Percentiles rank a stretch among this genome's conserved stretches.
Conservation (phyloP, 1,140 invertebrate species). For the Scaptomyza hsui region DNA sequence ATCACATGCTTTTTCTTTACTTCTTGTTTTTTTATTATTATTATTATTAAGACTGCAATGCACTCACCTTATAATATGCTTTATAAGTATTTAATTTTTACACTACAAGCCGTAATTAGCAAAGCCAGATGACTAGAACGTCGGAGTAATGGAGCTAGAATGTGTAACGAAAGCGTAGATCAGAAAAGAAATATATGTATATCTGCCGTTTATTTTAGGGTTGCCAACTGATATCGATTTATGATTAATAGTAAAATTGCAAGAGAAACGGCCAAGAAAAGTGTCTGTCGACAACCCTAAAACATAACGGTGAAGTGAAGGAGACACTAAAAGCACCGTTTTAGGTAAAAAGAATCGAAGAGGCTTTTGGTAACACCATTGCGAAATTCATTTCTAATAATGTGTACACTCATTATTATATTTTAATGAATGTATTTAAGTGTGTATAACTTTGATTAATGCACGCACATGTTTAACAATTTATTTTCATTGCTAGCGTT, state of each 20-base stretch:
- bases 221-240: not conserved
- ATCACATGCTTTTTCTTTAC: too few relatives aligned
- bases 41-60: too few relatives aligned
- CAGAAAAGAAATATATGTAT: not conserved
- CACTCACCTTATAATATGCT: not conserved
- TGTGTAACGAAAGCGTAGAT: not conserved
- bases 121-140: constrained; percentile 1
- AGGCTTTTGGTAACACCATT: not conserved
- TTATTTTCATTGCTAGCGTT: not conserved
- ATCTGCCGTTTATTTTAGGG: not conserved
- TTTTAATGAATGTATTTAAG: not conserved
- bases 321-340: constrained; percentile 12
- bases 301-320: constrained; percentile 39
- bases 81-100: not conserved
- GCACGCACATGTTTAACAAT: not conserved
- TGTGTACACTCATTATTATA: not conserved
- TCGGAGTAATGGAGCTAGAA: not conserved
- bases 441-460: not conserved
- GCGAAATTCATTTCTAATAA: not conserved
- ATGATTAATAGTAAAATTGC: not conserved
- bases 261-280: too few relatives aligned
- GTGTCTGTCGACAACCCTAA: constrained; percentile 19
- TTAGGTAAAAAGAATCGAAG: not conserved
- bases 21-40: too few relatives aligned
- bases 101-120: not conserved